Evolutionary conservation across 2,888 invertebrate species (phyloP), one percentile per base, ranked within the genome.

Genomic region (Embidobia sp.): DNA sequence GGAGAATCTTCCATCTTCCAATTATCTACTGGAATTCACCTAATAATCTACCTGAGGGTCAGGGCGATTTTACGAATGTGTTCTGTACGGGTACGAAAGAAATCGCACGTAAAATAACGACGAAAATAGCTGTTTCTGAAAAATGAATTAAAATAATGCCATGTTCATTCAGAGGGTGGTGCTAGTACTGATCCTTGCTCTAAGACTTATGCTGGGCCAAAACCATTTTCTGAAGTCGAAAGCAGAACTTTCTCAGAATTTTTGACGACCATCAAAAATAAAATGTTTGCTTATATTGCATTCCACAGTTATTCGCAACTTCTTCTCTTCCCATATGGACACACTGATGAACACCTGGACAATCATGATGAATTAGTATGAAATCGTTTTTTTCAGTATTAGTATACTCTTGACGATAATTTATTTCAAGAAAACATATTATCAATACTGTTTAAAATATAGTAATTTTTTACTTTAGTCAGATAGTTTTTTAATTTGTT

Each of bases 241-340:
- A 92, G 93, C 0, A 88, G 89, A 53, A 83, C 91, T 0, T 82
- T 94, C 3, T 91, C 93, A 0, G 80, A 90, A 0, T 94, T 90
- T 83, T 90, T 94, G 11, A 82, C 80, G 0, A 86, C 90, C 0
- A 81, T 93, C 67, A 88, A 90, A 8, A 87, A 90, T 5, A 88
- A 90, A 49, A 88, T 93, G 13, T 91, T 92, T 29, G 87, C 93
- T 19, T 96, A 95, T 83, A 86, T 96, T 1, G 92, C 93, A 0
- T 92, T 95, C 84, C 96, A 96, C 86, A 94, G 95, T 1, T 95
- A 92, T 81, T 93, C 94, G 0, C 95, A 96, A 83, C 88, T 93
- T 22, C 85, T 95, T 29, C 86, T 95, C 31, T 86, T 94, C 49
- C 94, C 95, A 0, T 95, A 93, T 86, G 95, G 95, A 0, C 92